A percentile compares a stretch with the other conserved stretches of the same genome.
phyloP scores from a whole-genome alignment of 2,113 vertebrate species.

The Macquaria ambigua region DNA sequence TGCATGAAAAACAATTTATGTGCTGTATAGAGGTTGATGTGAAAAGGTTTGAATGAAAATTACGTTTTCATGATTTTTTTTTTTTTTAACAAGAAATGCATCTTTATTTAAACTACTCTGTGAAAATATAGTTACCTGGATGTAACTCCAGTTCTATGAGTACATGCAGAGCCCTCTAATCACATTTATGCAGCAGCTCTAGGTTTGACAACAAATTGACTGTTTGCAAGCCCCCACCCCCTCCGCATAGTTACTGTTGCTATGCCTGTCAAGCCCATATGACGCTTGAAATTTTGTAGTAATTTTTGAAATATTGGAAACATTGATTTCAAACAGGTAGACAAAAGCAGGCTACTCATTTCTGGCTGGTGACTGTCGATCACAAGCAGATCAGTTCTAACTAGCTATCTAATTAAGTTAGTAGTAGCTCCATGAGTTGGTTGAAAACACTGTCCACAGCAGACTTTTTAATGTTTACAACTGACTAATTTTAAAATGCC shows the following conservation, averaged over 20 bases:
- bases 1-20: constrained; percentile 52
- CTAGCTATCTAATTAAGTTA: background rate
- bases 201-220: background rate
- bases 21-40: constrained; percentile 15
- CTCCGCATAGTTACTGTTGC: background rate
- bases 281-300: background rate
- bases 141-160: too few species aligned
- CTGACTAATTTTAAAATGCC: background rate
- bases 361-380: background rate
- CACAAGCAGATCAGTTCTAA: background rate
- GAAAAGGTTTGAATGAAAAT: constrained; percentile 33
- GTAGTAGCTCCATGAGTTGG: background rate
- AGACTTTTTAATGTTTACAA: background rate
- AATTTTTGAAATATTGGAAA: background rate
- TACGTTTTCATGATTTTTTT: background rate
- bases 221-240: background rate
- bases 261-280: background rate
- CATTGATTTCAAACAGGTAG: background rate
- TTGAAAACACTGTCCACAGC: too few species aligned
- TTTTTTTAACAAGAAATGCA: background rate
- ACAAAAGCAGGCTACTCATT: background rate
- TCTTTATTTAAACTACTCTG: background rate
- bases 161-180: too few species aligned
- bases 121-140: background rate
- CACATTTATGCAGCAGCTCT: background rate